Evolutionary conservation across 2,888 invertebrate genomes (phyloP).

Genomic region (Aelia acuminata): DNA sequence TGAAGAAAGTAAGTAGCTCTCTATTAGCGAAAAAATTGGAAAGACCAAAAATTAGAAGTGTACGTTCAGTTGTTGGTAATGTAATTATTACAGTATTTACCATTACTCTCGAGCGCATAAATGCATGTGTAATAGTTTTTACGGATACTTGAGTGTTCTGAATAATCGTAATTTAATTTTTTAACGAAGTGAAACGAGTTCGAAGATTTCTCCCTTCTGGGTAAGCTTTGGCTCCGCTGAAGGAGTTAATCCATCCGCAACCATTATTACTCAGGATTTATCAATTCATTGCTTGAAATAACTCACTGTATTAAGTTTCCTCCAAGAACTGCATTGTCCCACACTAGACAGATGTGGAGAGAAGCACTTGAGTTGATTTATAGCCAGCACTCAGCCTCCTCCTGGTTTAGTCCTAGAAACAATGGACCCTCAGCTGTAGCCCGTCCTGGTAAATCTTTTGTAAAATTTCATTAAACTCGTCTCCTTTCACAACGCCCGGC

Average conservation of each 20-base stretch:
- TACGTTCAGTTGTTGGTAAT: too few species aligned
- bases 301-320: background rate
- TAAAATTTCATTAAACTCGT: conserved; percentile 9
- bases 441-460: conserved; percentile 1
- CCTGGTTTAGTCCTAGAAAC: background rate
- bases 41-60: too few species aligned
- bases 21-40: too few species aligned
- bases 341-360: background rate
- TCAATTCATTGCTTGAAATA: background rate
- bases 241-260: background rate
- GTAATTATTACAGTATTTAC: too few species aligned
- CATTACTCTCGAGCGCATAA: too few species aligned
- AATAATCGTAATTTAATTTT: too few species aligned
- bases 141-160: too few species aligned
- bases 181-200: background rate
- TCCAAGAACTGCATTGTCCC: background rate
- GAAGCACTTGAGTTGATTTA: background rate
- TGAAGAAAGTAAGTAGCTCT: too few species aligned
- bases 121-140: too few species aligned
- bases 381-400: background rate
- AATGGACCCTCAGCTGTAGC: background rate
- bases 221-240: background rate
- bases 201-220: background rate
- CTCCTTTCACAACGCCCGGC: background rate
- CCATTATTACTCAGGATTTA: background rate